Evolutionary conservation across 2,888 invertebrate species (phyloP), one percentile per base, ranked within the genome.

Genomic region (Yponomeuta evonymella): DNA sequence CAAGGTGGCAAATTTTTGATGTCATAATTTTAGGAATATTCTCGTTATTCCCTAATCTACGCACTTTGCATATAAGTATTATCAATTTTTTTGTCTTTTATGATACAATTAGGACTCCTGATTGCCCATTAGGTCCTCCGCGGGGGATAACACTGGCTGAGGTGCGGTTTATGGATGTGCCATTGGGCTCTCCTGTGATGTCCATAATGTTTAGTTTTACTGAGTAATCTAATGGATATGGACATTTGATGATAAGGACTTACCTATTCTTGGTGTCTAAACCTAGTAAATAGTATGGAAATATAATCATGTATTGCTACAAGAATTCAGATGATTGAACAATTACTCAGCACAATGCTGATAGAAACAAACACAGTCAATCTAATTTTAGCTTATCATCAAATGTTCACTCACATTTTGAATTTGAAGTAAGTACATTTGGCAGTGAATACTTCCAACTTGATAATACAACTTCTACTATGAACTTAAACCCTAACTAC

Each of bases 1-100:
- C 81, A 83, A 90, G 90, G 87, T 91, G 91, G 91, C 91, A 90
- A 83, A 85, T 86, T 70, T 86, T 75, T 81, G 79, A 82, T 86
- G 89, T 88, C 88, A 82, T 75, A 80, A 77, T 79, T 79, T 77
- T 76, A 71, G 74, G 75, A 83, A 80, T 80, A 80, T 79, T 81
- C 76, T 78, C 72, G 73, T 67, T 58, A 48, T 58, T 70, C 10
- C 66, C 12, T 70, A 33, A 9, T 62, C 69, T 70, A 70, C 33
- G 62, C 64, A 63, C 10, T 63, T 69, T 29, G 15, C 30, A 10
- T 58, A 69, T 67, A 36, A 48, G 11, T 67, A 15, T n/a, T 48
- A 23, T 36, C 10, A 11, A 30, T 12, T 48, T 36, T 15, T 15
- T n/a, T 8, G 9, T 11, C 15, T 43, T 30, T 29, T 6, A 30